These are phyloP conservation scores for Tiliacea aurago DNA, from an alignment of 2,888 invertebrate genomes.

Conservation along the genomic window DNA sequence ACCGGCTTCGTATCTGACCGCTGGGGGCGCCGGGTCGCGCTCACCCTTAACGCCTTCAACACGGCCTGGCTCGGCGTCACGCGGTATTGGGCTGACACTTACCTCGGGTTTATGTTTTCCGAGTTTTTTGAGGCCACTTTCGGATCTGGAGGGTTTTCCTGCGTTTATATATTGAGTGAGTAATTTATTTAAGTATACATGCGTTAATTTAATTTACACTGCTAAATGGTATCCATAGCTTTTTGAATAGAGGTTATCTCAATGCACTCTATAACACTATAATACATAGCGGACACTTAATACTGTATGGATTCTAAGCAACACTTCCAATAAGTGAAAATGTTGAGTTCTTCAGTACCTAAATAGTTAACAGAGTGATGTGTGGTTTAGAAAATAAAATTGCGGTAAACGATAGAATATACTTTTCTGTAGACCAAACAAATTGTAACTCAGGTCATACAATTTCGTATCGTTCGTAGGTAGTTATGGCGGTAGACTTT, in stretches of 20 bases:
- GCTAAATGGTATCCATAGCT: neutral
- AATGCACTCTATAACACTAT: neutral
- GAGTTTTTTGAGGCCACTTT: slow-evolving; percentile 92
- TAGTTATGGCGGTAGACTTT: neutral
- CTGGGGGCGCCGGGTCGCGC: slow-evolving; percentile 91
- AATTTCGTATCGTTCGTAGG: neutral
- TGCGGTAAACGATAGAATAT: neutral
- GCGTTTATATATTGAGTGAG: slow-evolving; percentile 93
- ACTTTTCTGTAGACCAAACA: neutral
- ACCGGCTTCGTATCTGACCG: slow-evolving; percentile 93
- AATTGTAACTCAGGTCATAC: neutral
- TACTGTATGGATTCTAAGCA: neutral
- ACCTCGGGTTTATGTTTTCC: slow-evolving; percentile 91
- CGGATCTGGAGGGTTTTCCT: slow-evolving; percentile 92
- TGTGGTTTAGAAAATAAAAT: neutral
- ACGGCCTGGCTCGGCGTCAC: slow-evolving; percentile 91
- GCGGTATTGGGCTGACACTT: slow-evolving; percentile 90
- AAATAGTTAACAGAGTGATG: neutral
- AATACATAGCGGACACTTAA: neutral
- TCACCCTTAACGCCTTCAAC: slow-evolving; percentile 89
- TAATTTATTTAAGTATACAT: slow-evolving; percentile 14
- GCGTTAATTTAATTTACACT: neutral
- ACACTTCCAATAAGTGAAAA: neutral
- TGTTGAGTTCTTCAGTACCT: neutral
- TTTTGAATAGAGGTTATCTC: neutral